Evolutionary conservation across 2,113 vertebrate species (phyloP), one percentile per base, ranked within the genome.

Genomic region (Phycodurus eques): DNA sequence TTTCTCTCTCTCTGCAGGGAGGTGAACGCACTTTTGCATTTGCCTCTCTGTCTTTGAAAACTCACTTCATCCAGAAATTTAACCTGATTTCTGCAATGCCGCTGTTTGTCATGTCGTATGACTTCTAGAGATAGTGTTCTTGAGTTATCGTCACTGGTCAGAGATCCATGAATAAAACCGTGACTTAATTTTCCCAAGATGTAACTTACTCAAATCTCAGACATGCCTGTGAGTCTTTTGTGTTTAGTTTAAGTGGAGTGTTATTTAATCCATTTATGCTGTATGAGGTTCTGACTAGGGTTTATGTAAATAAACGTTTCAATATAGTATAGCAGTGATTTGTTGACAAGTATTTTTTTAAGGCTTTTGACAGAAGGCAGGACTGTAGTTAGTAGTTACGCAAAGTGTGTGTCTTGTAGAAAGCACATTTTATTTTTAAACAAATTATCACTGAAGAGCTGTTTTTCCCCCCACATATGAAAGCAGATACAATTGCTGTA

Each of bases 391-490:
- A 70, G 78, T 87, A 80, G 77, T 89, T 90, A 85, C 84, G 70
- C 5, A 49, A 79, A 72, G 70, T 63, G 68, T 82, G 72, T 76
- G n/a, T 84, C 80, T 84, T 82, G 67, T 74, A 78, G 67, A 89
- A 84, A 80, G 72, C 77, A 71, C 67, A 82, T 88, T 91, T 88
- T 68, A 90, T 87, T 88, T 91, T 88, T 79, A 80, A 90, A 88
- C 77, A 90, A 86, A 90, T 87, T 79, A 84, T 84, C 80, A 80
- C 74, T 71, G 75, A 88, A 78, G 77, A 88, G 75, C 60, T 76
- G 79, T 85, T 81, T 74, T 80, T 56, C 9, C 3, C 1, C 80
- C 79, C 79, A 88, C 87, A 90, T 75, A 87, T 87, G 85, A 88
- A 83, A 88, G 74, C 59, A 78, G 77, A 91, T 90, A 83, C 42